A percentile compares a stretch with the other conserved stretches of the same genome.
These are phyloP conservation scores for Drosophila meridionalis DNA, from an alignment of 2,888 invertebrate genomes.

Conservation along the genomic window DNA sequence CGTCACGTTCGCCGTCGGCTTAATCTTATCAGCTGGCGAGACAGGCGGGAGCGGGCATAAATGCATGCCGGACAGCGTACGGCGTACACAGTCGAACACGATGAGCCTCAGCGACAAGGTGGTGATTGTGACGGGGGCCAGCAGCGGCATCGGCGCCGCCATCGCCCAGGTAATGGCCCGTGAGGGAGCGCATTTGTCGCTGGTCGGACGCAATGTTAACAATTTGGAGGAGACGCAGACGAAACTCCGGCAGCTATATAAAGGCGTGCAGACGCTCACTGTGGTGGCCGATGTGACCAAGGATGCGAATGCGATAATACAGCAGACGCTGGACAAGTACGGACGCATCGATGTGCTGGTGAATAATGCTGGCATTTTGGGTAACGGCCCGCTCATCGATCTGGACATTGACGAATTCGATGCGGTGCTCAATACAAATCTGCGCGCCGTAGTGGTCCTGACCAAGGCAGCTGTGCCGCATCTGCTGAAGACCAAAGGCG, in stretches of 20 bases:
- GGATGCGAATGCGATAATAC: conserved; percentile 89
- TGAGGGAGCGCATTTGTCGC: conserved; percentile 87
- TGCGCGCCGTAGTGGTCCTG: conserved; percentile 90
- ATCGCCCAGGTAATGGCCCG: conserved; percentile 89
- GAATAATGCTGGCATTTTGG: conserved; percentile 94
- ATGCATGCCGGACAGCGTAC: conserved; percentile 15
- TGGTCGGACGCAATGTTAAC: conserved; percentile 89
- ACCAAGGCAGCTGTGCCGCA: conserved; percentile 93
- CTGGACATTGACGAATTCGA: conserved; percentile 93
- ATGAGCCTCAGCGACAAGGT: conserved; percentile 84
- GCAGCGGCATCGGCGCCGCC: conserved; percentile 91
- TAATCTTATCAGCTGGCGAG: conserved; percentile 44
- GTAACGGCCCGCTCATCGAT: conserved; percentile 91
- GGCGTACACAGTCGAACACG: conserved; percentile 39
- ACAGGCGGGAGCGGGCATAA: conserved; percentile 25
- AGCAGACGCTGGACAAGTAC: conserved; percentile 89
- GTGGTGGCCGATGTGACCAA: conserved; percentile 87
- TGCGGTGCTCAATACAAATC: conserved; percentile 93
- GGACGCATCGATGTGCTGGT: conserved; percentile 90
- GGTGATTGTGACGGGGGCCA: conserved; percentile 89
- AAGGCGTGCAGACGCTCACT: conserved; percentile 81
- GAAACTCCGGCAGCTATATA: conserved; percentile 67
- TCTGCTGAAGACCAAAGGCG: conserved; percentile 91
- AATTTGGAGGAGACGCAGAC: conserved; percentile 88
- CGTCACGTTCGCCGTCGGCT: conserved; percentile 29